Evolutionary conservation across 2,888 invertebrate species (phyloP).

Genomic region (Hymenopus coronatus): DNA sequence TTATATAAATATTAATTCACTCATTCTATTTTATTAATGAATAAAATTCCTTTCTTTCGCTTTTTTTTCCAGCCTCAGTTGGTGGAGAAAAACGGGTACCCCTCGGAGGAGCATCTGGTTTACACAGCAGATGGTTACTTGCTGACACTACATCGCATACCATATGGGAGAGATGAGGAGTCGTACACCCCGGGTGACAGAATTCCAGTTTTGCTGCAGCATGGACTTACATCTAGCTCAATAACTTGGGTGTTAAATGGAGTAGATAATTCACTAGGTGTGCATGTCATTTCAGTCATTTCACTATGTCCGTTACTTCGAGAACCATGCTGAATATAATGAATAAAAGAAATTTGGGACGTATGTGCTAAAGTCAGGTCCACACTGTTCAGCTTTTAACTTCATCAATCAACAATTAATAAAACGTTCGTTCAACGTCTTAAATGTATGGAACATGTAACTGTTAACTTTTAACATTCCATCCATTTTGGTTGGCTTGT

Average conservation of each 20-base stretch:
- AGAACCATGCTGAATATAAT: too few relatives aligned
- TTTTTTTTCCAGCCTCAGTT: background rate
- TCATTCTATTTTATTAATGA: background rate
- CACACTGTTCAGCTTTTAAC: too few relatives aligned
- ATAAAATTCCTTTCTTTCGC: background rate
- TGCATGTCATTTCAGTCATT: background rate
- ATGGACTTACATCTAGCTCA: constrained; percentile 76
- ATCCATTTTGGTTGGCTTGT: too few relatives aligned
- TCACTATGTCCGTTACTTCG: too few relatives aligned
- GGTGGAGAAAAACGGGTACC: background rate
- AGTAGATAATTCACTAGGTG: constrained; percentile 60
- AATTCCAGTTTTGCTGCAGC: constrained; percentile 67
- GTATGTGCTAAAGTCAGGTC: too few relatives aligned
- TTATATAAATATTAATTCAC: too few relatives aligned
- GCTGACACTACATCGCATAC: background rate
- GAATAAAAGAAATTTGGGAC: too few relatives aligned
- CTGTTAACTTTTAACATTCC: too few relatives aligned
- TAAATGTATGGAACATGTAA: too few relatives aligned
- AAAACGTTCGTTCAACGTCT: too few relatives aligned
- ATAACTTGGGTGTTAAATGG: constrained; percentile 74
- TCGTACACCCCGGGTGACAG: background rate
- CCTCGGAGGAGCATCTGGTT: background rate
- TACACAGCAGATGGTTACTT: background rate
- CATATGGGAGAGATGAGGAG: background rate
- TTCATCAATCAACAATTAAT: too few relatives aligned